These are phyloP conservation scores for Limenitis camilla DNA, from an alignment of 2,888 invertebrate genomes.

Conservation along the genomic window DNA sequence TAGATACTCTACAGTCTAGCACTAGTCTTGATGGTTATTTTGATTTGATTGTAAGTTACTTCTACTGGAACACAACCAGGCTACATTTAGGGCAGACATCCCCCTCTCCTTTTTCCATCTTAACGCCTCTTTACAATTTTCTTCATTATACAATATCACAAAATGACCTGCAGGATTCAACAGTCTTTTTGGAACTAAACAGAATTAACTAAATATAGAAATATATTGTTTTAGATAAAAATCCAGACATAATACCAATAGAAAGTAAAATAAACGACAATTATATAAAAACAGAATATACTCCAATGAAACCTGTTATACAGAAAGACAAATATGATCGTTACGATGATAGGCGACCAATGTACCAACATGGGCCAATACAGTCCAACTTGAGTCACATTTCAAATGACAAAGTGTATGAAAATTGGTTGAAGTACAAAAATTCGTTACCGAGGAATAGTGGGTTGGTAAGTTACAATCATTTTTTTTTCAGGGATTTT, in stretches of 20 bases:
- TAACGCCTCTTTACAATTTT: too few species aligned
- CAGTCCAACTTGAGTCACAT: slow-evolving; percentile 53
- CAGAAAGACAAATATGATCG: not conserved
- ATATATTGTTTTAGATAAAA: slow-evolving; percentile 47
- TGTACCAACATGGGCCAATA: slow-evolving; percentile 40
- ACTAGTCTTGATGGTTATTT: too few species aligned
- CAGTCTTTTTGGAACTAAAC: not conserved
- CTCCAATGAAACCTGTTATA: slow-evolving; percentile 51
- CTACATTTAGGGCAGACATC: too few species aligned
- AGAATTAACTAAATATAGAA: not conserved
- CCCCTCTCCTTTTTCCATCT: too few species aligned
- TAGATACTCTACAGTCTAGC: too few species aligned
- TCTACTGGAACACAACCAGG: too few species aligned
- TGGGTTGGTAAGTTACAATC: slow-evolving; percentile 65
- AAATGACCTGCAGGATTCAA: too few species aligned
- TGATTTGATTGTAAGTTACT: too few species aligned
- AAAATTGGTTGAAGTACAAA: slow-evolving; percentile 73
- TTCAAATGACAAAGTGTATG: slow-evolving; percentile 64
- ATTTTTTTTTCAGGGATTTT: too few species aligned
- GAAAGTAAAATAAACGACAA: slow-evolving; percentile 67
- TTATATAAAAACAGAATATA: slow-evolving; percentile 64
- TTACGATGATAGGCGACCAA: slow-evolving; percentile 48
- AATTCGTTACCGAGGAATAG: slow-evolving; percentile 63
- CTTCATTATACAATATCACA: too few species aligned
- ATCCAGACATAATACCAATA: slow-evolving; percentile 67